Conservation (phyloP, 2,113 vertebrate genomes). For the Scytalopus superciliaris region DNA sequence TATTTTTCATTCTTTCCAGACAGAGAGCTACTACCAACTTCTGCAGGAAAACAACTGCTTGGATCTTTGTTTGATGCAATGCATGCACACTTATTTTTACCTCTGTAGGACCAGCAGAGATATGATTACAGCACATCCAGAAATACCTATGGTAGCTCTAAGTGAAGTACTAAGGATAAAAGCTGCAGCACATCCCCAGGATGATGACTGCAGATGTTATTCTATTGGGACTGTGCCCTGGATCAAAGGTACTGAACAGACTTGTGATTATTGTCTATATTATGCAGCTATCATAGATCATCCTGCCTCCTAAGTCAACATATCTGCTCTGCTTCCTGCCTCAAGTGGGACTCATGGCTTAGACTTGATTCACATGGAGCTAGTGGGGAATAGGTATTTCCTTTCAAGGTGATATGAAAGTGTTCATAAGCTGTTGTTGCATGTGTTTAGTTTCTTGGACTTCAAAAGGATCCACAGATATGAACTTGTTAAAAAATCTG, state of each 20-base stretch:
- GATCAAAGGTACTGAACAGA: neutral
- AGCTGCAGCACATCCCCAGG: neutral
- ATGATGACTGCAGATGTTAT: neutral
- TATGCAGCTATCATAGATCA: neutral
- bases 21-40: neutral
- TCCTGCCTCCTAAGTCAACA: neutral
- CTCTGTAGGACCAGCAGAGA: neutral
- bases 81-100: neutral
- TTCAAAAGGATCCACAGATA: neutral
- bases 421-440: neutral
- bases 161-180: neutral
- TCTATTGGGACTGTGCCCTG: neutral
- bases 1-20: neutral
- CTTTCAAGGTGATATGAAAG: neutral
- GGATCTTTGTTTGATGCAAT: neutral
- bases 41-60: neutral
- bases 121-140: neutral
- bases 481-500: neutral
- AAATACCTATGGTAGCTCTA: neutral
- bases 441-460: neutral
- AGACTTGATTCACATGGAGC: neutral
- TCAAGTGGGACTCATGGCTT: neutral
- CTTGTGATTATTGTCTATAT: neutral
- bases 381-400: neutral
- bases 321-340: neutral